Evolutionary conservation across 1,140 invertebrate species (phyloP).

Genomic region (Pristionchus pacificus): DNA sequence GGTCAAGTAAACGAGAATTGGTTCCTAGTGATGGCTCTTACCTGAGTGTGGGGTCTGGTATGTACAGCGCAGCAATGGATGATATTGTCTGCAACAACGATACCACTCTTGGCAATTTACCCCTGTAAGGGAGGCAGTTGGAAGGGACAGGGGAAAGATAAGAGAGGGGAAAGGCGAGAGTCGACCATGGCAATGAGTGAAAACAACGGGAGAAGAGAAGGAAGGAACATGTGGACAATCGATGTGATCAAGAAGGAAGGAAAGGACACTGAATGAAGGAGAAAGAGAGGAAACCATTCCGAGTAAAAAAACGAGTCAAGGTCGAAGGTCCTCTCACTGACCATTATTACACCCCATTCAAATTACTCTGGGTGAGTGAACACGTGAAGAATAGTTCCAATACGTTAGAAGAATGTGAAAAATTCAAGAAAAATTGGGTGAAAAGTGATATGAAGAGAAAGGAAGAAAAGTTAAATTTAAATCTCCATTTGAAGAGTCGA

Average conservation of each 20-base stretch:
- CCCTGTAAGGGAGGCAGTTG: background rate
- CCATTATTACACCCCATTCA: too few relatives aligned
- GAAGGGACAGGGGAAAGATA: too few relatives aligned
- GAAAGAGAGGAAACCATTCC: background rate
- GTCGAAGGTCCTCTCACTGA: background rate
- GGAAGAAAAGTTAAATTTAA: background rate
- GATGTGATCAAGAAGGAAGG: background rate
- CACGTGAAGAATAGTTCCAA: too few relatives aligned
- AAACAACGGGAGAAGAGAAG: background rate
- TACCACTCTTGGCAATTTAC: background rate
- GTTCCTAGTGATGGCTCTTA: too few relatives aligned
- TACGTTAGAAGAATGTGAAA: background rate
- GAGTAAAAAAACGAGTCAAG: conserved; percentile 2
- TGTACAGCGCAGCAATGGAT: too few relatives aligned
- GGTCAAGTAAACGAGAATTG: too few relatives aligned
- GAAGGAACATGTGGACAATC: background rate
- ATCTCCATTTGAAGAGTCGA: too few relatives aligned
- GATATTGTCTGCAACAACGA: too few relatives aligned
- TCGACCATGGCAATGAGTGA: background rate
- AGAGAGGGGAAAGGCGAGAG: background rate
- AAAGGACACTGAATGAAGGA: conserved; percentile 1
- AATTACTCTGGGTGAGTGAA: too few relatives aligned
- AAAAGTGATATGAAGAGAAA: background rate
- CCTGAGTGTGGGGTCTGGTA: too few relatives aligned
- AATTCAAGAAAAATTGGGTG: background rate